Conservation (phyloP, 2,888 invertebrate genomes). For the Agrilus cyanescens region DNA sequence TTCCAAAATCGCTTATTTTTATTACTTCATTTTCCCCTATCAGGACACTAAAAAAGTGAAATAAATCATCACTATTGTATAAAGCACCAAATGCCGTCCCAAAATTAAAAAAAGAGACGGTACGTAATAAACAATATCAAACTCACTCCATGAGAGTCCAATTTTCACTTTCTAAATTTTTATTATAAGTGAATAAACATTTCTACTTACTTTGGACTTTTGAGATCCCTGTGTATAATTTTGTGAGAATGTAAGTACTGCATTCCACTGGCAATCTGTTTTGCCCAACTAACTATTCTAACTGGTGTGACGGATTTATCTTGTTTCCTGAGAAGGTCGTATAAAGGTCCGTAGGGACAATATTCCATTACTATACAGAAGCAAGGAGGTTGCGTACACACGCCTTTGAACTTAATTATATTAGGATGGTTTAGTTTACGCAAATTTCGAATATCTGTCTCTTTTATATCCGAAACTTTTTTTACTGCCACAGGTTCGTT, state of each 20-base stretch:
- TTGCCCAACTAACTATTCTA: constrained; percentile 83
- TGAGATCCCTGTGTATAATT: constrained; percentile 96
- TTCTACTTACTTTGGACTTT: constrained; percentile 92
- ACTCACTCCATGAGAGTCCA: too few relatives aligned
- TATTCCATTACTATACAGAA: constrained; percentile 98
- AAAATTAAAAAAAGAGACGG: too few relatives aligned
- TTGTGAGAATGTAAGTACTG: constrained; percentile 89
- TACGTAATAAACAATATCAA: too few relatives aligned
- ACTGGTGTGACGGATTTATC: constrained; percentile 76
- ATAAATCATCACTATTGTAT: too few relatives aligned
- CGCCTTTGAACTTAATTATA: constrained; percentile 83
- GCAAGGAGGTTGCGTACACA: constrained; percentile 84
- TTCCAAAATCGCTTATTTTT: constrained; percentile 98
- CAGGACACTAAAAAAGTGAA: constrained; percentile 53
- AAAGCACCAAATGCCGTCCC: too few relatives aligned
- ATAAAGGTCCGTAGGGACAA: constrained; percentile 90
- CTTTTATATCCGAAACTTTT: constrained; percentile 82
- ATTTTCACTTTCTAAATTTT: too few relatives aligned
- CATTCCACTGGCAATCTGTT: constrained; percentile 95
- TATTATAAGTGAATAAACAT: too few relatives aligned
- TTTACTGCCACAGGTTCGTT: constrained; percentile 90
- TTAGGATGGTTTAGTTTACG: constrained; percentile 91
- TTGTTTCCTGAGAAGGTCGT: constrained; percentile 73
- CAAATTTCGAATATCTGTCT: constrained; percentile 87
- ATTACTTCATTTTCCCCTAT: constrained; percentile 58